Evolutionary conservation across 2,113 vertebrate genomes (phyloP).

Genomic region (Leptobrachium leishanense): DNA sequence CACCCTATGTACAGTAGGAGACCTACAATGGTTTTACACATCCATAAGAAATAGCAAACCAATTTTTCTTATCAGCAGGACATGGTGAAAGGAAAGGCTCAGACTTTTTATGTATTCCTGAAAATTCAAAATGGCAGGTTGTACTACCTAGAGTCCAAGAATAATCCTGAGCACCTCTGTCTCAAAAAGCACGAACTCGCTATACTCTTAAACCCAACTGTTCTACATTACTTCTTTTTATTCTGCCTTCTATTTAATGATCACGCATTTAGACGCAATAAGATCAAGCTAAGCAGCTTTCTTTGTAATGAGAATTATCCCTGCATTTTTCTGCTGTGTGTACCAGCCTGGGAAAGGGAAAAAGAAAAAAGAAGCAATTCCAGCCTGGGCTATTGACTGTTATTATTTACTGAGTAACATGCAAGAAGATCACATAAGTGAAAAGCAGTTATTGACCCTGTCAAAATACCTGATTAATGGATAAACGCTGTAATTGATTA

Average conservation of each 20-base stretch:
- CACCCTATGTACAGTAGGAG: constrained; percentile 57
- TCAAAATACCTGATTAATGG: constrained; percentile 92
- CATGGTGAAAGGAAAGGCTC: too few relatives aligned
- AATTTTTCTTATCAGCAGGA: too few relatives aligned
- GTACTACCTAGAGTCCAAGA: too few relatives aligned
- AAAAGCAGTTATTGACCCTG: constrained; percentile 86
- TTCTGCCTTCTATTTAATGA: too few relatives aligned
- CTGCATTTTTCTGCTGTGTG: constrained; percentile 39
- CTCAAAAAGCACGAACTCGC: too few relatives aligned
- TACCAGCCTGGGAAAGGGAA: constrained; percentile 61
- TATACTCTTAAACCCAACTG: too few relatives aligned
- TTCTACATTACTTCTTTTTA: too few relatives aligned
- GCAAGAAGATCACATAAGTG: constrained; percentile 72
- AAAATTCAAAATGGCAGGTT: too few relatives aligned
- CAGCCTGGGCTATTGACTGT: constrained; percentile 64
- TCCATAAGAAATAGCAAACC: too few relatives aligned
- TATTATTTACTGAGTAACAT: constrained; percentile 70
- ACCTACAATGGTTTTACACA: constrained; percentile 63
- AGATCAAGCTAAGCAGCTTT: neutral
- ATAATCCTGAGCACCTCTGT: too few relatives aligned
- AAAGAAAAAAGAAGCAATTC: constrained; percentile 52
- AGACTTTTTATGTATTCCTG: too few relatives aligned
- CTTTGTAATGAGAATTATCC: neutral
- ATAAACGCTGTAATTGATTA: constrained; percentile 97
- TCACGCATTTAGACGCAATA: too few relatives aligned